Conservation (phyloP, 1,140 invertebrate species). For the Nymphalis io region DNA sequence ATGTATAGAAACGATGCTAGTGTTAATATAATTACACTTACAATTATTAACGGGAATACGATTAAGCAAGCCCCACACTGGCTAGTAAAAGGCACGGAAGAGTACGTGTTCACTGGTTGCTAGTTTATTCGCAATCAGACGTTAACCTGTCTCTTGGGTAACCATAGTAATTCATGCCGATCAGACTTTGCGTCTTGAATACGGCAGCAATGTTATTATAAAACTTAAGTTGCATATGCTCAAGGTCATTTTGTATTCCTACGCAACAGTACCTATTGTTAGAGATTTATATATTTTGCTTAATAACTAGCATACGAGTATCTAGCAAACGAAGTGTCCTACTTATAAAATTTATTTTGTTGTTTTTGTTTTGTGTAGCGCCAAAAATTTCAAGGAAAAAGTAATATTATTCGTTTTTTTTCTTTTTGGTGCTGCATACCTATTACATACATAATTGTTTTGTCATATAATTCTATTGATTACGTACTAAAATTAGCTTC, state of each 20-base stretch:
- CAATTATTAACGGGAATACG: slow-evolving; percentile 2
- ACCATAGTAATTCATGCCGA: slow-evolving; percentile 41
- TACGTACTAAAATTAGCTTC: too few relatives aligned
- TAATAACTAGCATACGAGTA: background rate
- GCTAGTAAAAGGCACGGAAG: slow-evolving; percentile 32
- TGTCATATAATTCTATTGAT: too few relatives aligned
- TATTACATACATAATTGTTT: too few relatives aligned
- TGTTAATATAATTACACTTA: background rate
- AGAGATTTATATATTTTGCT: background rate
- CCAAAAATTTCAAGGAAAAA: too few relatives aligned
- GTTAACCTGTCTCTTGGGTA: slow-evolving; percentile 60
- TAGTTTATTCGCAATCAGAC: slow-evolving; percentile 61
- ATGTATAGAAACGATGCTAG: background rate
- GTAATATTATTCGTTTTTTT: too few relatives aligned
- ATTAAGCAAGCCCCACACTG: slow-evolving; percentile 38
- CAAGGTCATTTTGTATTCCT: slow-evolving; percentile 43
- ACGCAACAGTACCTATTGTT: slow-evolving; percentile 15
- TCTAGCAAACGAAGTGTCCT: background rate
- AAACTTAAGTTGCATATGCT: slow-evolving; percentile 42
- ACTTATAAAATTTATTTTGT: too few relatives aligned
- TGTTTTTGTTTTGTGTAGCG: too few relatives aligned
- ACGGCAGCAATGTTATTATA: slow-evolving; percentile 48
- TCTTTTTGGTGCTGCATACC: too few relatives aligned
- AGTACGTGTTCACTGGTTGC: slow-evolving; percentile 43
- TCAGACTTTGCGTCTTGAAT: slow-evolving; percentile 35